Percentiles rank a stretch among this genome's conserved stretches.
Conservation (phyloP, 2,888 invertebrate genomes). For the Carterocephalus palaemon region DNA sequence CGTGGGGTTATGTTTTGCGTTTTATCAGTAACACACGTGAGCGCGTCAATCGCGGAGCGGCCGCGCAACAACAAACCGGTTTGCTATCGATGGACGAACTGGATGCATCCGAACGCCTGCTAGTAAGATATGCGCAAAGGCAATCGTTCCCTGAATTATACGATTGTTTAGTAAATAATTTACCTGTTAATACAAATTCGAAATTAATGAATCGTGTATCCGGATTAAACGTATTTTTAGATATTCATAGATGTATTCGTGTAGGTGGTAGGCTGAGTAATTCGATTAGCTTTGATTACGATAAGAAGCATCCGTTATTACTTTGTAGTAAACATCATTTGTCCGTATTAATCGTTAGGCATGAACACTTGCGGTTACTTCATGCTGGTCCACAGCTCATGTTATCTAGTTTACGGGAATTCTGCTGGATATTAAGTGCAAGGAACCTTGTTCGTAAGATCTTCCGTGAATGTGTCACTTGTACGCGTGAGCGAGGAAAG, state of each 20-base stretch:
- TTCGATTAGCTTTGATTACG: neutral
- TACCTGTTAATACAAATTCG: neutral
- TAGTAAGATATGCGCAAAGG: neutral
- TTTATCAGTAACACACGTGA: conserved; percentile 20
- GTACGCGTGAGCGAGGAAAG: too few species aligned
- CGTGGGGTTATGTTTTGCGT: conserved; percentile 18
- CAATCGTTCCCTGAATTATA: neutral
- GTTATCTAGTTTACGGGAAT: too few species aligned
- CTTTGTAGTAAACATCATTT: conserved; percentile 5
- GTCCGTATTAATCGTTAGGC: conserved; percentile 1
- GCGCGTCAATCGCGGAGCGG: neutral
- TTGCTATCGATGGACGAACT: conserved; percentile 20
- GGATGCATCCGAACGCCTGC: conserved; percentile 1
- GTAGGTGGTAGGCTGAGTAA: conserved; percentile 7
- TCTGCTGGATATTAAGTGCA: too few species aligned
- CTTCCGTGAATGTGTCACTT: too few species aligned
- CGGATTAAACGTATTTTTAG: conserved; percentile 2
- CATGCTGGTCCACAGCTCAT: too few species aligned
- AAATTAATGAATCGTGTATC: conserved; percentile 1
- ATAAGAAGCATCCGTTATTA: conserved; percentile 12
- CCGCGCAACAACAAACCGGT: conserved; percentile 18
- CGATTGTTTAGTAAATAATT: neutral
- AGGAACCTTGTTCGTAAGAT: too few species aligned
- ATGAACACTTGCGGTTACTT: conserved; percentile 6
- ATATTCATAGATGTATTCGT: neutral